Evolutionary conservation across 2,797 vertebrate species (phyloP), one percentile per base, ranked within the genome.

Genomic region (Arnoldichthys spilopterus): DNA sequence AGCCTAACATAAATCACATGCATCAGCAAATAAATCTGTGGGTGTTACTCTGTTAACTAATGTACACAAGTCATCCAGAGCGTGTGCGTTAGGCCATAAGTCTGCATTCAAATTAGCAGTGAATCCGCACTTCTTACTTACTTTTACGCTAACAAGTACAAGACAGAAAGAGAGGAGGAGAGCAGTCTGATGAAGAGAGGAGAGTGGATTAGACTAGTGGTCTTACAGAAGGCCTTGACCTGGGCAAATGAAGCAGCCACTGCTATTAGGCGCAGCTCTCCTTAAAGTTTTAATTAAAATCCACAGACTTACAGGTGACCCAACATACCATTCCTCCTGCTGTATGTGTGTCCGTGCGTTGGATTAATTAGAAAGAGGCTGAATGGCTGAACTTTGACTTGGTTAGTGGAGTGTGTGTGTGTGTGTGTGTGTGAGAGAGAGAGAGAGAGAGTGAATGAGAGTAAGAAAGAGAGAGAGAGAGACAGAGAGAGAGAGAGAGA

Each of bases 371-470:
- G 62, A 66, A 49, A 69, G 75, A 71, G 59, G 64, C 49, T 68
- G 79, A 85, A 87, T 86, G 74, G 84, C 88, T 85, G 90, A 88
- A 90, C 90, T 90, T 87, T 91, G 91, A 91, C 81, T 90, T 90
- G 88, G 89, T 88, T 91, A 90, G 92, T 89, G 87, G 82, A 66
- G 85, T 89, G 79, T 79, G 85, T 45, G 43, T 45, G 43, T 45
- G 11, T 13, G 81, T 86, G 81, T 83, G 77, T 86, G 86, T 86
- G 77, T 6, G 22, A 87, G 85, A 84, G 83, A 88, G 85, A 82
- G 78, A 86, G 87, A 85, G 77, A 13, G 51, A 89, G 88, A 87
- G 91, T 90, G 90, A 90, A 87, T 87, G 90, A 83, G 86, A 87
- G 84, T 82, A 81, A 87, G 83, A 87, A 83, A 81, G 62, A 84